phyloP scores from a whole-genome alignment of 2,797 vertebrate genomes.

The Megaceryle alcyon region DNA sequence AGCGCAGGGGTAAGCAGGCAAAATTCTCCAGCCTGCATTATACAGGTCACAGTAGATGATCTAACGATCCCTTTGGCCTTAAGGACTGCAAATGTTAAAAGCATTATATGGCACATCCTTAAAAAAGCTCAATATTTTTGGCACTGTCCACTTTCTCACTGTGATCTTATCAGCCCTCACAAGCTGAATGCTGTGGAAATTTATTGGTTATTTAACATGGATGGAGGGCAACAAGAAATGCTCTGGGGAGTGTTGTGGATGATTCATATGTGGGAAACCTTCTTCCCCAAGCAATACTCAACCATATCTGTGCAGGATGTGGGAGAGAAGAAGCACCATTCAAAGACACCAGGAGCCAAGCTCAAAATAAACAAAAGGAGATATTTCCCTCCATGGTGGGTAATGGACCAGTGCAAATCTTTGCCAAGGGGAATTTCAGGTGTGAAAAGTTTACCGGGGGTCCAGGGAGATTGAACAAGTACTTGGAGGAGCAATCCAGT shows the following conservation, averaged over 20 bases:
- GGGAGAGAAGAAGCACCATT: not conserved
- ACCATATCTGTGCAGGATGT: not conserved
- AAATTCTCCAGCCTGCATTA: constrained; percentile 11
- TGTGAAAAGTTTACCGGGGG: not conserved
- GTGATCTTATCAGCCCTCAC: constrained; percentile 60
- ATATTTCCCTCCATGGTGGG: not conserved
- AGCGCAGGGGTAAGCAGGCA: not conserved
- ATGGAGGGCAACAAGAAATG: constrained; percentile 24
- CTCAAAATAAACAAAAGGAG: not conserved
- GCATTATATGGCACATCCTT: constrained; percentile 58
- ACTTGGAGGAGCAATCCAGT: not conserved
- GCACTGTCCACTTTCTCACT: constrained; percentile 48
- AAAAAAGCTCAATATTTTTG: constrained; percentile 46
- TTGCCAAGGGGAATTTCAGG: not conserved
- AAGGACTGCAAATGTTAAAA: constrained; percentile 54
- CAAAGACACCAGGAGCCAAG: not conserved
- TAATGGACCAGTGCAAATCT: not conserved
- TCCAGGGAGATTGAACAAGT: not conserved
- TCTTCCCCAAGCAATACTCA: not conserved
- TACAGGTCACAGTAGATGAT: constrained; percentile 45
- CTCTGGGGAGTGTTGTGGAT: not conserved
- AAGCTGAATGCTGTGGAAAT: not conserved
- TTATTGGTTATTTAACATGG: constrained; percentile 36
- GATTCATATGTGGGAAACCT: constrained; percentile 63
- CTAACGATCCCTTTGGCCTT: constrained; percentile 51